phyloP scores from a whole-genome alignment of 2,888 invertebrate species.

The Callosobruchus maculatus region DNA sequence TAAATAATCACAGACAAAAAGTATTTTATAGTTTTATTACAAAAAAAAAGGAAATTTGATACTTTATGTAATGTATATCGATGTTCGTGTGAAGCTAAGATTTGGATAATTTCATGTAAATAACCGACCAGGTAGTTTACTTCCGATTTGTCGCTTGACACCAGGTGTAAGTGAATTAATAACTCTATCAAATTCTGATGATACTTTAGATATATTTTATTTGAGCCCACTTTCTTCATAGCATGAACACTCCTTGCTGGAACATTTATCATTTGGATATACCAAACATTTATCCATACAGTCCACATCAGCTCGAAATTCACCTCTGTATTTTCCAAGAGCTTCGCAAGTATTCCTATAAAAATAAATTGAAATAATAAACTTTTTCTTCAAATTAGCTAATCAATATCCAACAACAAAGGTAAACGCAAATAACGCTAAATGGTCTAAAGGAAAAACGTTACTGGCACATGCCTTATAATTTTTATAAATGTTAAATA shows the following conservation, averaged over 20 bases:
- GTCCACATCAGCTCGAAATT: constrained; percentile 74
- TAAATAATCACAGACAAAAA: not conserved
- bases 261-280: constrained; percentile 71
- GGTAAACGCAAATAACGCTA: too few species aligned
- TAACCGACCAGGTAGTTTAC: too few species aligned
- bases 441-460: too few species aligned
- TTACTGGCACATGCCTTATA: too few species aligned
- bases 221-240: constrained; percentile 25
- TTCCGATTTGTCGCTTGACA: too few species aligned
- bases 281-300: constrained; percentile 85
- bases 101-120: not conserved
- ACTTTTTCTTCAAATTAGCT: too few species aligned
- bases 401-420: too few species aligned
- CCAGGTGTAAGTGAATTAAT: too few species aligned
- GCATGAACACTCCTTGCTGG: constrained; percentile 32
- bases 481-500: too few species aligned
- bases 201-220: not conserved
- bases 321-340: constrained; percentile 66
- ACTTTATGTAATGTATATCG: not conserved
- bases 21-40: not conserved
- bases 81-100: not conserved
- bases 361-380: constrained; percentile 18
- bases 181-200: too few species aligned
- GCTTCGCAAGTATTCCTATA: constrained; percentile 78
- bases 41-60: not conserved